A percentile compares a stretch with the other conserved stretches of the same genome.
phyloP scores from a whole-genome alignment of 2,113 vertebrate species.

The Rattus rattus region DNA sequence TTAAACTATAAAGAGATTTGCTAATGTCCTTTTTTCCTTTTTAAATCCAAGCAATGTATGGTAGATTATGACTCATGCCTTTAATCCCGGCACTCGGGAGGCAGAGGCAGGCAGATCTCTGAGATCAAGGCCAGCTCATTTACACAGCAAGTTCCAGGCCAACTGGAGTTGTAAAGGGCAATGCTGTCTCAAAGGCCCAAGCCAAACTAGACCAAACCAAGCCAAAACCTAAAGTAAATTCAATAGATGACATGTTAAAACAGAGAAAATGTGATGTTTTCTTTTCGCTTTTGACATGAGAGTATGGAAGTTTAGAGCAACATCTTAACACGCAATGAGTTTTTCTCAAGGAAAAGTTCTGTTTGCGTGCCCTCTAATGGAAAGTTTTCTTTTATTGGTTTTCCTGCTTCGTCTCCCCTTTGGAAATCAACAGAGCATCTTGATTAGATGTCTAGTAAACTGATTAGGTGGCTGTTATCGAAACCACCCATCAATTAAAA shows the following conservation, averaged over 20 bases:
- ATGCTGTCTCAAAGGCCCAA: neutral
- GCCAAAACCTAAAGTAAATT: slow-evolving; percentile 33
- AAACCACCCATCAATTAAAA: slow-evolving; percentile 67
- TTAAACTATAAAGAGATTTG: slow-evolving; percentile 56
- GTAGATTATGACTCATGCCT: neutral
- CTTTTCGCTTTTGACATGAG: slow-evolving; percentile 29
- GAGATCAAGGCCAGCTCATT: neutral
- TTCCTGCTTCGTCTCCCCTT: slow-evolving; percentile 52
- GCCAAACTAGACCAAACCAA: neutral
- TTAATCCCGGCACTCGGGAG: neutral
- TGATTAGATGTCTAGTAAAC: slow-evolving; percentile 56
- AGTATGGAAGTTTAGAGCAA: slow-evolving; percentile 32
- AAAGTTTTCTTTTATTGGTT: slow-evolving; percentile 43
- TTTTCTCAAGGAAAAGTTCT: slow-evolving; percentile 32
- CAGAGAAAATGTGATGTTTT: slow-evolving; percentile 38
- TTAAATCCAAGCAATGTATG: neutral
- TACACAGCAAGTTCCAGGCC: neutral
- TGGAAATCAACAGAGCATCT: slow-evolving; percentile 63
- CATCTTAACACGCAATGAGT: slow-evolving; percentile 29
- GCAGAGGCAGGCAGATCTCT: neutral
- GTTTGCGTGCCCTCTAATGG: slow-evolving; percentile 18
- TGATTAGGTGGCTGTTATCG: slow-evolving; percentile 58
- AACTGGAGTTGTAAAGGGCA: neutral
- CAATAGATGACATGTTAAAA: slow-evolving; percentile 11
- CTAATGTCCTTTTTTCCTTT: neutral